Evolutionary conservation across 1,140 invertebrate species (phyloP).

Genomic region (Lineus longissimus): DNA sequence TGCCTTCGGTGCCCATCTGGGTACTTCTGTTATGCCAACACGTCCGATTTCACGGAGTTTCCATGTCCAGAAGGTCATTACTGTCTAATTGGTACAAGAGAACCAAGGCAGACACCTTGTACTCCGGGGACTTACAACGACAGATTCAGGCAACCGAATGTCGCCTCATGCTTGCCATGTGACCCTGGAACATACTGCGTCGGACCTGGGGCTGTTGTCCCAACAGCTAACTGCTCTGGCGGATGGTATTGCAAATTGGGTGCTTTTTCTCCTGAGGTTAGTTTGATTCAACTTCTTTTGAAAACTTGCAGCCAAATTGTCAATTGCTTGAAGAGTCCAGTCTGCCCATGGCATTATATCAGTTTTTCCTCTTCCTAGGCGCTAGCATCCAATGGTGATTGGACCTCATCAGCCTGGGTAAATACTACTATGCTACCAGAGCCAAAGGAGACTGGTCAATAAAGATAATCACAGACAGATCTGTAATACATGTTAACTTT

Average conservation of each 20-base stretch:
- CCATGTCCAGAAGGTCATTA: constrained; percentile 44
- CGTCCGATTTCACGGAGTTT: constrained; percentile 38
- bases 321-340: no score
- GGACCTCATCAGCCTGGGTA: no score
- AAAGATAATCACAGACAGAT: no score
- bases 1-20: constrained; percentile 46
- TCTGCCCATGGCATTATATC: no score
- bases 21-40: constrained; percentile 42
- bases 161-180: constrained; percentile 32
- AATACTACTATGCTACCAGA: no score
- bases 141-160: constrained; percentile 27
- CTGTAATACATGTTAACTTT: no score
- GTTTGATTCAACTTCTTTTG: no score
- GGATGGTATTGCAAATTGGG: constrained; percentile 42
- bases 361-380: no score
- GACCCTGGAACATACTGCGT: constrained; percentile 41
- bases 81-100: constrained; percentile 36
- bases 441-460: no score
- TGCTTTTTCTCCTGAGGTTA: not conserved
- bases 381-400: not conserved
- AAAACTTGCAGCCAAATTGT: no score
- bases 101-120: constrained; percentile 34
- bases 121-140: constrained; percentile 42
- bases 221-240: constrained; percentile 36
- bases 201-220: constrained; percentile 36